Evolutionary conservation across 64 coral and sea anemone species (phyloP).

Genomic region (Montipora capricornis): DNA sequence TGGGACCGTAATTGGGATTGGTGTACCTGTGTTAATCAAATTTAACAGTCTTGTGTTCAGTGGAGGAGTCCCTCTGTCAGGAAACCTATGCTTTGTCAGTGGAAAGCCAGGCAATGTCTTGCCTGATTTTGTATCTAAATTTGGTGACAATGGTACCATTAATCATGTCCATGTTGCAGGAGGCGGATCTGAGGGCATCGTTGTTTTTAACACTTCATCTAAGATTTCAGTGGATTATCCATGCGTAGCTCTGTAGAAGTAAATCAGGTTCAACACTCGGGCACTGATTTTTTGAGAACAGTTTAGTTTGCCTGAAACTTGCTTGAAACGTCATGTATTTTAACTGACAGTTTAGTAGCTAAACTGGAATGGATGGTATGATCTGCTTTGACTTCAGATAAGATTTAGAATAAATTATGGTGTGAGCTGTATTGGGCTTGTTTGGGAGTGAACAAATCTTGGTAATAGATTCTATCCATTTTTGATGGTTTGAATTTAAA

Average conservation of each 20-base stretch:
- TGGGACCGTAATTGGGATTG: constrained; percentile 73
- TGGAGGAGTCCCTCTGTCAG: constrained; percentile 65
- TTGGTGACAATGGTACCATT: constrained; percentile 49
- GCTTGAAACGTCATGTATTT: no score
- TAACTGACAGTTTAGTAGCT: no score
- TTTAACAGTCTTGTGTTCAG: constrained; percentile 68
- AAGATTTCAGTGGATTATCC: neutral
- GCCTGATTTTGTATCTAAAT: constrained; percentile 49
- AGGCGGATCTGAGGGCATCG: constrained; percentile 13
- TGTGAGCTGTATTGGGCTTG: no score
- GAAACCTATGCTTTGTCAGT: constrained; percentile 59
- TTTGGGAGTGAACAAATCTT: no score
- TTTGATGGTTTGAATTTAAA: no score
- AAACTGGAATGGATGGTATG: no score
- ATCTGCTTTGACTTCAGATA: no score
- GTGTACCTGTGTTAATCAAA: constrained; percentile 70
- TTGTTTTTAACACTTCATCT: constrained; percentile 29
- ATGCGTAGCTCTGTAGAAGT: neutral
- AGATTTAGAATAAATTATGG: no score
- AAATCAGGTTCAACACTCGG: no score
- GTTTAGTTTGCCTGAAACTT: no score
- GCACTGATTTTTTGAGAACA: no score
- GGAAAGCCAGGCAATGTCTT: constrained; percentile 48
- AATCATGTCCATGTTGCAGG: constrained; percentile 61
- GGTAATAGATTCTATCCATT: no score